These are phyloP conservation scores for Okapia johnstoni DNA, from an alignment of 2,113 vertebrate species.

Conservation along the genomic window DNA sequence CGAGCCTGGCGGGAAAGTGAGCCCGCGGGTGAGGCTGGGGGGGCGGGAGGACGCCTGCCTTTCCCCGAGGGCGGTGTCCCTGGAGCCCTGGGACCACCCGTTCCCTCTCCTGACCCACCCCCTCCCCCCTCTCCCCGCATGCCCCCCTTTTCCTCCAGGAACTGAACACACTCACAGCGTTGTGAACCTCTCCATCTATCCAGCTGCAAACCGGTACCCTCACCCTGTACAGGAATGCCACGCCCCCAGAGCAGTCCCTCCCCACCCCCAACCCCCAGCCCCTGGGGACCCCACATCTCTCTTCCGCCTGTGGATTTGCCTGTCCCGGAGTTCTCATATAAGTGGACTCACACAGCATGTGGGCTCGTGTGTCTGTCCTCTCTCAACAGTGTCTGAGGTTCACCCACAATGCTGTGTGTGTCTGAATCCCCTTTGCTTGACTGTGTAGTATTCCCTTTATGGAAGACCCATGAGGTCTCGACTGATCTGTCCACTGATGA, in stretches of 20 bases:
- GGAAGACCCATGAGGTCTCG: fast-evolving
- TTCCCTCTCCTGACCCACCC: neutral
- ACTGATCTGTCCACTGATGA: fast-evolving
- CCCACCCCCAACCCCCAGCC: fast-evolving
- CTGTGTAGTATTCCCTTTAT: fast-evolving
- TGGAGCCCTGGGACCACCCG: fast-evolving
- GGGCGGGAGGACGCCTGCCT: neutral
- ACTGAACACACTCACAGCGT: neutral
- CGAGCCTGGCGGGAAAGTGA: neutral
- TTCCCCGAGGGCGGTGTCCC: too few relatives aligned
- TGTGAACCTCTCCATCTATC: neutral
- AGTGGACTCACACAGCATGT: fast-evolving
- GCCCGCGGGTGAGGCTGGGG: neutral
- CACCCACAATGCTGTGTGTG: fast-evolving
- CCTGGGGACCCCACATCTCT: fast-evolving
- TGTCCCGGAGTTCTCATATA: fast-evolving
- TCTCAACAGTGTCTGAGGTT: fast-evolving
- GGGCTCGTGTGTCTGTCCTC: fast-evolving
- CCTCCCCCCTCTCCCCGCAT: fast-evolving
- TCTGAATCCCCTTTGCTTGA: fast-evolving
- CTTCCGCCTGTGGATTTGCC: neutral
- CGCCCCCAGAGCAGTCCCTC: fast-evolving
- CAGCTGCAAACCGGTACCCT: fast-evolving
- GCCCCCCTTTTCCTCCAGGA: neutral
- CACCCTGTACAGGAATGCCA: fast-evolving